phyloP scores from a whole-genome alignment of 2,888 invertebrate genomes.

The Baronia brevicornis region DNA sequence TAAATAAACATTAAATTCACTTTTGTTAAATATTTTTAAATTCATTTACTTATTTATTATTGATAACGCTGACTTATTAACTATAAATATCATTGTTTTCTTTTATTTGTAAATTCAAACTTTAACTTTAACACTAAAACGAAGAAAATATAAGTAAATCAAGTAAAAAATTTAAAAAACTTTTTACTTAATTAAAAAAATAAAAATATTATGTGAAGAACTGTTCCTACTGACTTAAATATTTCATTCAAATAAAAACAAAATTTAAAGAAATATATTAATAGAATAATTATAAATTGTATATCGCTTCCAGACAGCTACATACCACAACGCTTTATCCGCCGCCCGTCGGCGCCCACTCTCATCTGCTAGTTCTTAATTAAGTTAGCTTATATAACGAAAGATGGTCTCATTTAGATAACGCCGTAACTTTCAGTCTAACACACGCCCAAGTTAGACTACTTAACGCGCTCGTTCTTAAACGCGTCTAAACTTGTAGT shows the following conservation, averaged over 20 bases:
- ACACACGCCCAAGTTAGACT: constrained; percentile 55
- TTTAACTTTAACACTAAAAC: no score
- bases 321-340: constrained; percentile 38
- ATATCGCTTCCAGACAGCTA: constrained; percentile 19
- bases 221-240: no score
- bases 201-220: no score
- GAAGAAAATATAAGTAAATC: no score
- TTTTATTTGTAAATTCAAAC: no score
- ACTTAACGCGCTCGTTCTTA: constrained; percentile 55
- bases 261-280: not conserved
- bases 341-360: constrained; percentile 67
- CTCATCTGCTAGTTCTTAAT: constrained; percentile 76
- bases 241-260: constrained; percentile 3
- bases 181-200: no score
- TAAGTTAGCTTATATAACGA: constrained; percentile 77
- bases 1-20: not conserved
- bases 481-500: constrained; percentile 37
- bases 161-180: no score
- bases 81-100: no score
- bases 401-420: constrained; percentile 75
- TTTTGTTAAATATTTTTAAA: not conserved
- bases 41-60: not conserved
- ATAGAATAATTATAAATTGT: not conserved
- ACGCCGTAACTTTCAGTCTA: constrained; percentile 69
- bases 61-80: not conserved